Base-by-base conservation (phyloP, 1,140 invertebrate species). In the Cardiocondyla obscurior region DNA sequence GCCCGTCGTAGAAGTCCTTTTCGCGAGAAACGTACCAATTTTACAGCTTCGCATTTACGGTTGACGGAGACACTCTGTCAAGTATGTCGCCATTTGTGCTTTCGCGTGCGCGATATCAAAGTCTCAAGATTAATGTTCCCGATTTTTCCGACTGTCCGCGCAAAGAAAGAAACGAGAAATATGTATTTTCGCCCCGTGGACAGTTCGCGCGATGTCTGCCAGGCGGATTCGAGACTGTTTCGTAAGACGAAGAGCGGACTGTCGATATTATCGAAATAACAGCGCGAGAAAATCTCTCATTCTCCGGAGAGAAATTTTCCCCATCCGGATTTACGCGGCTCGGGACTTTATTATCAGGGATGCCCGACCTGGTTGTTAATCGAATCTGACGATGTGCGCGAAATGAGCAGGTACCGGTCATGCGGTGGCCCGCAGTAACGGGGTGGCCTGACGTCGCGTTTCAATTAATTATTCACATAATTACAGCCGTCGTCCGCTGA, bases 341-440 rank as follows among this genome's bases (percentile, higher is more conserved):
- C 77, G 51, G 39, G 22, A 60, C 25, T 42, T 33, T 36, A 44
- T 73, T 36, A n/a, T 72, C 60, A 70, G 64, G 46, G 55, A 8
- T 55, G 33, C 39, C 49, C 39, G 25, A 65, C 39, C 33, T 74
- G 42, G 28, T 53, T 76, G 36, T 77, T 77, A 62, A 42, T 19
- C 33, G n/a, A 39, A n/a, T 82, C n/a, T 25, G 16, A 33, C 22
- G 19, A 1, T 36, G 33, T 28, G 30, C 19, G 55, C 14, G 44
- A 51, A 74, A 19, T 74, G 90, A 92, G 92, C 92, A 87, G 90
- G 90, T 83, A 88, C 82, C 91, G 89, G 90, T 92, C 87, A 85
- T 86, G 90, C 90, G 93, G 93, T 94, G 92, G 93, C 91, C 92
- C 92, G 93, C 93, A 93, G 90, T 94, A 93, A 93, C 93, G 92